Evolutionary conservation across 2,888 invertebrate species (phyloP).

Genomic region (Bombyx huttoni): DNA sequence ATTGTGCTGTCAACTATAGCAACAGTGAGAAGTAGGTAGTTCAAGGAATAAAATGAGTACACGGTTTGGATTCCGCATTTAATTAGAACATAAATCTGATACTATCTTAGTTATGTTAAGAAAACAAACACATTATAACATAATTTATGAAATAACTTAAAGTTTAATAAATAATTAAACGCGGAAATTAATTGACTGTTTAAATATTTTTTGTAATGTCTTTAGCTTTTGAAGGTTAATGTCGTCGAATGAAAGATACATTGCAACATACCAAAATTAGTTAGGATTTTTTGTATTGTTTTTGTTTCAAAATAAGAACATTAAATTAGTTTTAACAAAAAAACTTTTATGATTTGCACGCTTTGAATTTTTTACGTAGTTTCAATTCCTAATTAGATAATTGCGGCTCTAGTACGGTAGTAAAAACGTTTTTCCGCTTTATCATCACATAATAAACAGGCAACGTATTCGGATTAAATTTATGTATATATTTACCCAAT

Average conservation of each 20-base stretch:
- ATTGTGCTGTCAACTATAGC: conserved; percentile 24
- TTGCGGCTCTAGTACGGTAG: neutral
- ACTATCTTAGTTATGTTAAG: neutral
- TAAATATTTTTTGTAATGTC: neutral
- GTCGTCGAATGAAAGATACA: neutral
- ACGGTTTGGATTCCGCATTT: conserved; percentile 28
- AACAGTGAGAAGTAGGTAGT: conserved; percentile 43
- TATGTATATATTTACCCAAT: conserved; percentile 8
- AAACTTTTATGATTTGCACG: neutral
- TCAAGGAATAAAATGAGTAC: conserved; percentile 46
- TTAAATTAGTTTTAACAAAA: neutral
- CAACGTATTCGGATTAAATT: too few relatives aligned
- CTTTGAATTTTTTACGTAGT: neutral
- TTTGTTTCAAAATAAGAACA: neutral
- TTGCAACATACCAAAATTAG: neutral
- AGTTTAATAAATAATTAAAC: neutral
- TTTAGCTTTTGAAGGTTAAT: neutral
- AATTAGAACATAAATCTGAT: conserved; percentile 31
- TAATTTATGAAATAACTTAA: neutral
- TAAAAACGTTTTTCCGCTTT: too few relatives aligned
- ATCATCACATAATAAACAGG: too few relatives aligned
- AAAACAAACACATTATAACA: neutral
- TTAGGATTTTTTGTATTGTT: neutral
- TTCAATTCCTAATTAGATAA: neutral
- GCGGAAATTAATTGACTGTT: neutral